Evolutionary conservation across 2,113 vertebrate genomes (phyloP), one percentile per base, ranked within the genome.

Genomic region (Catagonus wagneri): DNA sequence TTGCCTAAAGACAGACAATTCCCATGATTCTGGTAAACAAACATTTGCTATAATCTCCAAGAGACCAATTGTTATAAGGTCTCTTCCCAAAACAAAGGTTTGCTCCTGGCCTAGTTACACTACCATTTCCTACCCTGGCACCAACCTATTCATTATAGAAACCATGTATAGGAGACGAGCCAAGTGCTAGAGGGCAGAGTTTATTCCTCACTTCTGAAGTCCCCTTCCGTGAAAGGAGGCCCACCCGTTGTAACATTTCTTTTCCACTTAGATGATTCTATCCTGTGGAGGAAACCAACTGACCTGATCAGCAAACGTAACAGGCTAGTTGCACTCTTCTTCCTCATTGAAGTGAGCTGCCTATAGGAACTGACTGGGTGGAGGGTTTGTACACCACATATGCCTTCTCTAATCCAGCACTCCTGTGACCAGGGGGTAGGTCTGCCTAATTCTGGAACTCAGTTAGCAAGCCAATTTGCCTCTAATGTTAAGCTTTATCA

Each of bases 21-120:
- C 20, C 71, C 68, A 68, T 60, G 79, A 79, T 54, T 65, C 63
- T 60, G 19, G n/a, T 58, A 93, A 93, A 83, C 7, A 86, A 79
- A 79, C 3, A 1, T 19, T 56, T 81, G 63, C 79, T 63, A 34
- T 15, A 69, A 90, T 56, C 68, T 79, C 75, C 58, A 66, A 84
- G 32, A 89, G 78, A 66, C 19, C 81, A 95, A n/a, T 1, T 87
- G 50, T 66, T 89, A 14, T 29, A 66, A 76, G 25, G 32, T 89
- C 61, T 89, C 68, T 75, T 81, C n/a, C 65, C 54, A 27, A 95
- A 91, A 93, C 76, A 93, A 84, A 90, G 65, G 54, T 83, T 89
- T 83, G 86, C 34, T 95, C 69, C 44, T 65, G 83, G 58, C 34
- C 58, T 58, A 27, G 68, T 89, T 44, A 44, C 6, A 9, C 79